phyloP scores from a whole-genome alignment of 2,888 invertebrate genomes.

The Macropis europaea region DNA sequence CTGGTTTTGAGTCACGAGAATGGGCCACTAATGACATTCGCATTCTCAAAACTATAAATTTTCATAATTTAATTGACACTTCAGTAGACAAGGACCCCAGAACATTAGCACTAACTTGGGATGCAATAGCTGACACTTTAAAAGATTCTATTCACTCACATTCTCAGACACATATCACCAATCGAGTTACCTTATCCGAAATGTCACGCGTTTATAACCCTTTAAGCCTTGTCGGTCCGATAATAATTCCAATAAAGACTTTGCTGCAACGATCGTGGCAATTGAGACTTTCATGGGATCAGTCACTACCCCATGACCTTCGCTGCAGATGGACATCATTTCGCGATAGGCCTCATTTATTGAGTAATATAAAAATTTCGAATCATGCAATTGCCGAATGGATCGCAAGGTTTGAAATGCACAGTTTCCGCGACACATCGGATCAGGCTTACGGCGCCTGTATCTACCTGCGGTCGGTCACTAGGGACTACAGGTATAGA shows the following conservation, averaged over 20 bases:
- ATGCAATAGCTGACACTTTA: background rate
- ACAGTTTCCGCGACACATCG: background rate
- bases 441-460: background rate
- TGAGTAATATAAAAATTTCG: too few relatives aligned
- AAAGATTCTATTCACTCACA: too few relatives aligned
- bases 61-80: background rate
- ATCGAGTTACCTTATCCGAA: background rate
- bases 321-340: background rate
- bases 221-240: constrained; percentile 14
- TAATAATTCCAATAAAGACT: background rate
- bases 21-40: constrained; percentile 1
- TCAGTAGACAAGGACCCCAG: constrained; percentile 1
- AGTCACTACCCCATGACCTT: background rate
- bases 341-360: too few relatives aligned
- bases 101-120: background rate
- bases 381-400: too few relatives aligned
- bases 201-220: constrained; percentile 12
- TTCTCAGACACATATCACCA: too few relatives aligned
- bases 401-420: background rate
- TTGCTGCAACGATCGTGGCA: constrained; percentile 17
- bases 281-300: background rate
- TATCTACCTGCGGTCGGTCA: background rate
- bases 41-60: background rate
- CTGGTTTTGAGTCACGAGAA: background rate
- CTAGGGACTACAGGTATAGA: background rate